phyloP scores from a whole-genome alignment of 2,113 vertebrate genomes.

The Bubo scandiacus region DNA sequence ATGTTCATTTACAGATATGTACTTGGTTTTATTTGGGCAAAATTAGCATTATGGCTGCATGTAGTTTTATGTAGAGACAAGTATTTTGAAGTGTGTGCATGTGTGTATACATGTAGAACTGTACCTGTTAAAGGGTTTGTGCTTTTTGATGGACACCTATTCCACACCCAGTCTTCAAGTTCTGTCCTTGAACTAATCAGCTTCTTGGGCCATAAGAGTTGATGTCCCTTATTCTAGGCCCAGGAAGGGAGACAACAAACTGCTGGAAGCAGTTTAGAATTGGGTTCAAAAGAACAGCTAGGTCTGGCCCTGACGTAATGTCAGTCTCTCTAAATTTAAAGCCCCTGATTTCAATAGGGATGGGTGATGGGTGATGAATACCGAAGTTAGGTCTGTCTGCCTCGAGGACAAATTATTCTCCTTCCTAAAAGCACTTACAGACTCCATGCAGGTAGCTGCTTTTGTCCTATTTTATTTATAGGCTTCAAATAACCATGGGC shows the following conservation, averaged over 20 bases:
- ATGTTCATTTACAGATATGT: background rate
- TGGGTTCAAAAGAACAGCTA: background rate
- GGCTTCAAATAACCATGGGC: background rate
- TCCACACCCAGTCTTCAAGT: background rate
- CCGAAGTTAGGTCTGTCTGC: background rate
- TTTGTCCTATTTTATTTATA: conserved; percentile 55
- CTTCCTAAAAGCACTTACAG: background rate
- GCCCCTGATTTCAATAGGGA: background rate
- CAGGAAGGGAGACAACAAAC: background rate
- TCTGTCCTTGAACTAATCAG: background rate
- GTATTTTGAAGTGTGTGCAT: background rate
- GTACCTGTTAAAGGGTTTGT: background rate
- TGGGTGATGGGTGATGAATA: background rate
- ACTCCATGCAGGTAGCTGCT: conserved; percentile 31
- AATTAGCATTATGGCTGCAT: background rate
- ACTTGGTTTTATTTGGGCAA: background rate
- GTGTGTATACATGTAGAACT: background rate
- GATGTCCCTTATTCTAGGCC: background rate
- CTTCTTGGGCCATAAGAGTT: background rate
- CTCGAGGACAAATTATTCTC: background rate
- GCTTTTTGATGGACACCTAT: background rate
- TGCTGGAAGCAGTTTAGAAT: background rate
- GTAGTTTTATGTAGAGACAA: background rate
- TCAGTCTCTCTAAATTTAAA: background rate
- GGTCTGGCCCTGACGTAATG: background rate